Conservation (phyloP, 2,888 invertebrate genomes). For the Allolobophora icterica region DNA sequence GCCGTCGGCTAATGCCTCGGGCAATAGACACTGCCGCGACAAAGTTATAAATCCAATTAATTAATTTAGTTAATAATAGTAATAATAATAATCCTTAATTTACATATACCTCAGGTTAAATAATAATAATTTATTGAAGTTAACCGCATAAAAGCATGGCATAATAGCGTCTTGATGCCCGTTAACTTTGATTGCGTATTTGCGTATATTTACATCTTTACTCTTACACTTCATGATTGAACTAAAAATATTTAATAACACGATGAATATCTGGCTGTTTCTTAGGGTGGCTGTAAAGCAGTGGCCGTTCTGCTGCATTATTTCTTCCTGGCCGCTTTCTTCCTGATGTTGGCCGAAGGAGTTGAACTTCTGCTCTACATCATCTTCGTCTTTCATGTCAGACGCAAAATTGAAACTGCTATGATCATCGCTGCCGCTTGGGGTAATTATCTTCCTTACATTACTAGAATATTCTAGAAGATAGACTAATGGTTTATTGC, state of each 20-base stretch:
- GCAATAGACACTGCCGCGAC: no score
- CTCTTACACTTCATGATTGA: neutral
- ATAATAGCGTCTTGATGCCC: no score
- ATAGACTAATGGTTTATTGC: neutral
- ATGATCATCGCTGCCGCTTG: conserved; percentile 50
- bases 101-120: no score
- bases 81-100: no score
- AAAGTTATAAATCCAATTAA: no score
- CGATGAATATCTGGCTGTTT: neutral
- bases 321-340: conserved; percentile 60
- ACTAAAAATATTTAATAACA: neutral
- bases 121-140: no score
- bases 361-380: conserved; percentile 57
- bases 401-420: conserved; percentile 46
- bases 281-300: conserved; percentile 49
- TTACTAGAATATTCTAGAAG: neutral
- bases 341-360: conserved; percentile 59
- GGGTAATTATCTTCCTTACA: conserved; percentile 49
- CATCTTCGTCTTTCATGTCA: conserved; percentile 56
- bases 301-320: conserved; percentile 58
- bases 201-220: no score
- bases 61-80: no score
- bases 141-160: no score
- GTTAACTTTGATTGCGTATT: no score
- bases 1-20: no score